Conservation (phyloP, 2,113 vertebrate species). For the Equus przewalskii region DNA sequence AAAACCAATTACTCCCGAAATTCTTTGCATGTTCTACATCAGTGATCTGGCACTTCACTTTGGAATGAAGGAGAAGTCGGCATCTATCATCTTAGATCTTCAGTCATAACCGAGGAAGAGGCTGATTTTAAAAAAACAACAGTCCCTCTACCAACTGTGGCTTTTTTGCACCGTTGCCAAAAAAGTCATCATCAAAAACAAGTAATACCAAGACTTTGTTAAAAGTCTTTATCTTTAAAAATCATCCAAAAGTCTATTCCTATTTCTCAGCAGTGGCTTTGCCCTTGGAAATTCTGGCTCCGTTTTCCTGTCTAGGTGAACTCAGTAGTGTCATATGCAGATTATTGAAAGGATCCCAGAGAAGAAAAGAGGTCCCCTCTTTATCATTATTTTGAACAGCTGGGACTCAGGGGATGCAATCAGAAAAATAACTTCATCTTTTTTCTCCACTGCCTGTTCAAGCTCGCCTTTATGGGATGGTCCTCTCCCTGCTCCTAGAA, state of each 20-base stretch:
- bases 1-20: not conserved
- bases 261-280: slow-evolving; percentile 44
- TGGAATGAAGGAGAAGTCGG: slow-evolving; percentile 17
- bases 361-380: not conserved
- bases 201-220: not conserved
- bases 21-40: not conserved
- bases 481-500: not conserved
- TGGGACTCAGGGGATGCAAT: not conserved
- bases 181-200: not conserved
- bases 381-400: not conserved
- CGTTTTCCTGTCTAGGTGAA: not conserved
- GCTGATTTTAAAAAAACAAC: not conserved
- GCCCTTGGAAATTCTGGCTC: not conserved
- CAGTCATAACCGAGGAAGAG: not conserved
- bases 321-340: not conserved
- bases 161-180: not conserved
- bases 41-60: not conserved
- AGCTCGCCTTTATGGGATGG: not conserved
- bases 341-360: not conserved
- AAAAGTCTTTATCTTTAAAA: slow-evolving; percentile 24
- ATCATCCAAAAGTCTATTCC: not conserved
- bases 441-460: not conserved
- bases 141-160: not conserved
- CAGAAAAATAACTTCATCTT: slow-evolving; percentile 4
- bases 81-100: slow-evolving; percentile 10